Percentiles rank a stretch among this genome's conserved stretches.
These are phyloP conservation scores for Alcis repandata DNA, from an alignment of 2,888 invertebrate genomes.

Conservation along the genomic window DNA sequence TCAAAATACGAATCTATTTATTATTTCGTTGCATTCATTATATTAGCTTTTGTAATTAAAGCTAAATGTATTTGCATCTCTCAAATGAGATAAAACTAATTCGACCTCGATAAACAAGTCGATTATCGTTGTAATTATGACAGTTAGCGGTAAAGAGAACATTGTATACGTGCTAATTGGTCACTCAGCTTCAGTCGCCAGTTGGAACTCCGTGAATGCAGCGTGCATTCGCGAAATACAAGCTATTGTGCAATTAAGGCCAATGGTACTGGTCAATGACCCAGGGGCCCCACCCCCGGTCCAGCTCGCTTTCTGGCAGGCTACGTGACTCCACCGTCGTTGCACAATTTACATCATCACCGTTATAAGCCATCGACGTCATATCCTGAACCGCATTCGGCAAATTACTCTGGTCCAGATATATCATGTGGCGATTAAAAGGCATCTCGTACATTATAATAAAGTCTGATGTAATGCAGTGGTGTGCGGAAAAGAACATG, in stretches of 20 bases:
- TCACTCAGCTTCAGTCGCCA: slow-evolving; percentile 47
- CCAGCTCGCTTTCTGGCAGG: slow-evolving; percentile 49
- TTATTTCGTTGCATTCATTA: background rate
- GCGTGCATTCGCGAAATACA: slow-evolving; percentile 58
- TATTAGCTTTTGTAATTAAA: background rate
- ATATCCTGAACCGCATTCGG: slow-evolving; percentile 26
- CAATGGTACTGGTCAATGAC: slow-evolving; percentile 64
- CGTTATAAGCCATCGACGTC: slow-evolving; percentile 45
- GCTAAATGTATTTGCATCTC: slow-evolving; percentile 5
- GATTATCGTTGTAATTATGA: slow-evolving; percentile 51
- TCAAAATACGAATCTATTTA: no score
- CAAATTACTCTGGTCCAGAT: slow-evolving; percentile 32
- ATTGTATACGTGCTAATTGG: slow-evolving; percentile 49
- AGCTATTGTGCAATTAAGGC: slow-evolving; percentile 76
- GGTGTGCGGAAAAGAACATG: background rate
- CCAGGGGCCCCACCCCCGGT: slow-evolving; percentile 60
- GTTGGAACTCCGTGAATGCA: slow-evolving; percentile 52
- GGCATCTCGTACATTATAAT: slow-evolving; percentile 16
- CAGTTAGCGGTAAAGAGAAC: slow-evolving; percentile 36
- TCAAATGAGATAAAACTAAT: slow-evolving; percentile 33
- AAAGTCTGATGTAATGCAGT: slow-evolving; percentile 14
- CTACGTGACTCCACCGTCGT: slow-evolving; percentile 77
- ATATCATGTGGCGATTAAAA: slow-evolving; percentile 14
- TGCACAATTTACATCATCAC: slow-evolving; percentile 67
- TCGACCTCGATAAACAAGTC: slow-evolving; percentile 41